Evolutionary conservation across 2,888 invertebrate species (phyloP).

Genomic region (Temnothorax ravouxi): DNA sequence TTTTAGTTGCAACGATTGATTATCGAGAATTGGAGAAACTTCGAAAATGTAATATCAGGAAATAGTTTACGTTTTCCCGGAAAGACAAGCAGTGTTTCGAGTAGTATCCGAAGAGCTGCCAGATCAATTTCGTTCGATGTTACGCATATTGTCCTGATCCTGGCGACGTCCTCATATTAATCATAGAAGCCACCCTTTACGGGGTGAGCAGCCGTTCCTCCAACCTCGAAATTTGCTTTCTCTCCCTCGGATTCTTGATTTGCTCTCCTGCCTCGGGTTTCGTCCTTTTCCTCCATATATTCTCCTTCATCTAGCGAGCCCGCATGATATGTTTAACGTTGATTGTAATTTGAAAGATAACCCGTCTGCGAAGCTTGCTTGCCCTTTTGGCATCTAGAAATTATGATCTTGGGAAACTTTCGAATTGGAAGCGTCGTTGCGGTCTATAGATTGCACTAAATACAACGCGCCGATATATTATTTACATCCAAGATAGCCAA

Average conservation of each 20-base stretch:
- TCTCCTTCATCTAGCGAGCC: slow-evolving; percentile 66
- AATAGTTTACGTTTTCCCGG: slow-evolving; percentile 42
- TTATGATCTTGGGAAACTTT: slow-evolving; percentile 66
- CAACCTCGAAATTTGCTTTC: slow-evolving; percentile 60
- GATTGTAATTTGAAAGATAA: slow-evolving; percentile 74
- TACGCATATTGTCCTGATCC: slow-evolving; percentile 79
- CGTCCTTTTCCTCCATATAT: slow-evolving; percentile 49
- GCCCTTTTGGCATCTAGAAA: slow-evolving; percentile 56
- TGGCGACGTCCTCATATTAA: slow-evolving; percentile 77
- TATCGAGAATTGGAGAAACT: slow-evolving; percentile 27
- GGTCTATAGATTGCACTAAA: slow-evolving; percentile 22
- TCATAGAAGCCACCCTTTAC: slow-evolving; percentile 74
- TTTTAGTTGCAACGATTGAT: slow-evolving; percentile 25
- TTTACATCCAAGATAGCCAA: slow-evolving; percentile 24
- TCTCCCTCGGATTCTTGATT: slow-evolving; percentile 56
- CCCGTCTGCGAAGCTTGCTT: slow-evolving; percentile 45
- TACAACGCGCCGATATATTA: slow-evolving; percentile 27
- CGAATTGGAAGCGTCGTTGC: slow-evolving; percentile 63
- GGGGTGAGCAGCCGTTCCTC: slow-evolving; percentile 66
- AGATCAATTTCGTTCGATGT: slow-evolving; percentile 75
- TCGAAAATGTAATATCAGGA: slow-evolving; percentile 47
- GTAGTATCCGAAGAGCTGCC: slow-evolving; percentile 64
- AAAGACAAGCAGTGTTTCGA: slow-evolving; percentile 44
- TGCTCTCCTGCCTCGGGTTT: slow-evolving; percentile 15
- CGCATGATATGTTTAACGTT: slow-evolving; percentile 75